Evolutionary conservation across 2,797 vertebrate genomes (phyloP).

Genomic region (Stomatorhinus walkeri): DNA sequence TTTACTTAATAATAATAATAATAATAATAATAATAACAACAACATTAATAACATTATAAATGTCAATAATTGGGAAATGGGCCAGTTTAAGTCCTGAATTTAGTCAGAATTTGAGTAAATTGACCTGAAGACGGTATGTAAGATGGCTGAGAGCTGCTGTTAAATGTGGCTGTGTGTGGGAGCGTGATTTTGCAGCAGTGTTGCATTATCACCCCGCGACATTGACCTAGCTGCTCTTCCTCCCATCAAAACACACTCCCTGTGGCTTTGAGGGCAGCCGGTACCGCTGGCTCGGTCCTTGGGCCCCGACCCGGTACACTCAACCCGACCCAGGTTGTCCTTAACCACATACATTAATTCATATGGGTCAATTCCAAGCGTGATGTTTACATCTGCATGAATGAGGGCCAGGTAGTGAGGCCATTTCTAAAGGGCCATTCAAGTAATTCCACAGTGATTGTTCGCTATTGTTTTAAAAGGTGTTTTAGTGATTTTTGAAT

Average conservation of each 20-base stretch:
- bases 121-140: background rate
- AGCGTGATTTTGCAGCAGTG: background rate
- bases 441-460: background rate
- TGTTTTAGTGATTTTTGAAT: background rate
- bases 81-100: background rate
- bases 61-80: background rate
- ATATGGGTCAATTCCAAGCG: background rate
- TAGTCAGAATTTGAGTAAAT: background rate
- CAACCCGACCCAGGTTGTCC: background rate
- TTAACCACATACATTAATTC: background rate
- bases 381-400: background rate
- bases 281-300: background rate
- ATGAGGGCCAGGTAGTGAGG: background rate
- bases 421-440: background rate
- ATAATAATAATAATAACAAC: background rate
- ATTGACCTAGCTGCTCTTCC: background rate
- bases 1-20: background rate
- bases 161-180: background rate
- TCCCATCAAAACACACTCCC: background rate
- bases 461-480: background rate
- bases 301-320: background rate
- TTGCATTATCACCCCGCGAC: background rate
- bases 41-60: background rate
- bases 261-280: background rate
- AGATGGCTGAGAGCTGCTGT: background rate